A percentile compares a stretch with the other conserved stretches of the same genome.
phyloP scores from a whole-genome alignment of 2,888 invertebrate species.

The Cancer borealis region DNA sequence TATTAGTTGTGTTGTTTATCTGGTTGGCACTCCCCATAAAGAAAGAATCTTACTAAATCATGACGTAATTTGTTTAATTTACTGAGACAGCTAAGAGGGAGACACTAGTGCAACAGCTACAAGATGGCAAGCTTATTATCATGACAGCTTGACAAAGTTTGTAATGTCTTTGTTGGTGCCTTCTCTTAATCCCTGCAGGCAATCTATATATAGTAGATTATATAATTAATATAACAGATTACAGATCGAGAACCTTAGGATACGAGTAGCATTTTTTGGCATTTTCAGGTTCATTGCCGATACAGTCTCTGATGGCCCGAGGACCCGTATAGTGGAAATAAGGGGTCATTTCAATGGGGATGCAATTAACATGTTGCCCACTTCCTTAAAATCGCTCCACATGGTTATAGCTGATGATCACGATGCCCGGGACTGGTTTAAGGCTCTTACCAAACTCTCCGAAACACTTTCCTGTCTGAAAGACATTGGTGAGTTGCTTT shows the following conservation, averaged over 20 bases:
- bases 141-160: too few species aligned
- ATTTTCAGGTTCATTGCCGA: not conserved
- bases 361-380: not conserved
- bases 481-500: slow-evolving; percentile 16
- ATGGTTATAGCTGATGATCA: slow-evolving; percentile 47
- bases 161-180: too few species aligned
- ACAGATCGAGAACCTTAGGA: not conserved
- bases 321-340: slow-evolving; percentile 34
- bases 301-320: not conserved
- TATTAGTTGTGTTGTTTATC: not conserved
- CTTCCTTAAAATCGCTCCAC: not conserved
- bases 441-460: not conserved
- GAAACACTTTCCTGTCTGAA: not conserved
- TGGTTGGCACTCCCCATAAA: not conserved
- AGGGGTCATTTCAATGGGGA: slow-evolving; percentile 31
- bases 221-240: not conserved
- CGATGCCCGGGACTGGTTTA: not conserved
- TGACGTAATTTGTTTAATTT: not conserved
- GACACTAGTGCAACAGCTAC: too few species aligned
- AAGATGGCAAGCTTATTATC: too few species aligned
- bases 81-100: not conserved
- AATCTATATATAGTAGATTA: too few species aligned
- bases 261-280: not conserved
- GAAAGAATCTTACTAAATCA: not conserved
- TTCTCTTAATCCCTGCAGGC: too few species aligned